Percentiles rank a stretch among this genome's conserved stretches.
Evolutionary conservation across 2,113 vertebrate species (phyloP).

Genomic region (Campylomormyrus tamandua): DNA sequence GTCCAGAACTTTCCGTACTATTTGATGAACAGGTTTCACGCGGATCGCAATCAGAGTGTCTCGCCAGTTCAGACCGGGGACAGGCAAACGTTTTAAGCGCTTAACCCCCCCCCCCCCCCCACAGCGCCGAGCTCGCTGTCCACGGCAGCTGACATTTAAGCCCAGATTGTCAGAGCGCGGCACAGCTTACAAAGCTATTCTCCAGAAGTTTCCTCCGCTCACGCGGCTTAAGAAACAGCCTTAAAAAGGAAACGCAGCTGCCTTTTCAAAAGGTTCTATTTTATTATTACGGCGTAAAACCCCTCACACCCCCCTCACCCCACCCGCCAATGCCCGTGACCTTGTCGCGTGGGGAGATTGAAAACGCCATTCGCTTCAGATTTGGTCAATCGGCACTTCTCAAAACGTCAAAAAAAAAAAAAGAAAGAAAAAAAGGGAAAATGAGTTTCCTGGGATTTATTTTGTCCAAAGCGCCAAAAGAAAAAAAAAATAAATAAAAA

Average conservation of each 20-base stretch:
- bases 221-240: conserved; percentile 26
- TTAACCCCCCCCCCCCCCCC: neutral
- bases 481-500: neutral
- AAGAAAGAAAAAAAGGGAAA: neutral
- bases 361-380: neutral
- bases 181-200: conserved; percentile 12
- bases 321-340: conserved; percentile 7
- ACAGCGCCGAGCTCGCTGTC: conserved; percentile 7
- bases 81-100: conserved; percentile 17
- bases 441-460: neutral
- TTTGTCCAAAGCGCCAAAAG: neutral
- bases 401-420: neutral
- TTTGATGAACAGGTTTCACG: conserved; percentile 23
- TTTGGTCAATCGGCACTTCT: neutral
- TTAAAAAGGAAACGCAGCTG: conserved; percentile 35
- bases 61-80: conserved; percentile 23
- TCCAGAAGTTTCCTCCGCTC: conserved; percentile 29
- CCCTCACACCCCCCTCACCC: neutral
- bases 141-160: conserved; percentile 32
- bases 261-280: conserved; percentile 31
- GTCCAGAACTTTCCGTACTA: neutral
- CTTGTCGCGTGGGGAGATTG: conserved; percentile 6
- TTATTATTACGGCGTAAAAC: conserved; percentile 24
- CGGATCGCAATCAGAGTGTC: conserved; percentile 11
- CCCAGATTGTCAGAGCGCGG: conserved; percentile 19